Conservation (phyloP, 2,888 invertebrate genomes). For the Hyposoter dolosus region DNA sequence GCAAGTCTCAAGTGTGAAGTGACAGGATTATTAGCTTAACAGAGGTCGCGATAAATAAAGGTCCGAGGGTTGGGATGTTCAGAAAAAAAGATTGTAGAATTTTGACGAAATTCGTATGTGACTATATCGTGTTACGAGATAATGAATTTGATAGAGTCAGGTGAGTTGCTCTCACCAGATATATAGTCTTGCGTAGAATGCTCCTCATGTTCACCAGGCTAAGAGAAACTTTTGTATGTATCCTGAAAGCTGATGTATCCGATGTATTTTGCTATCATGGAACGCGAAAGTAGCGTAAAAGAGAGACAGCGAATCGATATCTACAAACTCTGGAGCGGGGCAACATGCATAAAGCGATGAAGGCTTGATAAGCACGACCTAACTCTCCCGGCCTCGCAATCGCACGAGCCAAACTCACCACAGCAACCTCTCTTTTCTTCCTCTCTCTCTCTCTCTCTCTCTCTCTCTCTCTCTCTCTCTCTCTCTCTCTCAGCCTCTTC, state of each 20-base stretch:
- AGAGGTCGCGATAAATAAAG: too few species aligned
- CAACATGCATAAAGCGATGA: constrained; percentile 60
- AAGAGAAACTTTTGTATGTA: neutral
- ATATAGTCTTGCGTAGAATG: neutral
- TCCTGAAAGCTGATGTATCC: constrained; percentile 9
- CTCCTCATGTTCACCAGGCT: neutral
- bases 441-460: constrained; percentile 27
- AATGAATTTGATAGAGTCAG: neutral
- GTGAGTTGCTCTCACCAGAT: too few species aligned
- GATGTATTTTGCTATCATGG: constrained; percentile 43
- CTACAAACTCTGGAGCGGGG: constrained; percentile 46
- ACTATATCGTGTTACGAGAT: neutral
- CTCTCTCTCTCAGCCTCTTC: constrained; percentile 6
- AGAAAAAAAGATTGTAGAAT: too few species aligned
- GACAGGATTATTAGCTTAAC: too few species aligned
- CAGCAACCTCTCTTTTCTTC: constrained; percentile 17
- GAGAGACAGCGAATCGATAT: constrained; percentile 61
- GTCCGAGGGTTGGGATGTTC: too few species aligned
- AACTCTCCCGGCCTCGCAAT: constrained; percentile 55
- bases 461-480: constrained; percentile 20
- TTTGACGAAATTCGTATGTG: too few species aligned
- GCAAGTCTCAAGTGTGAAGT: too few species aligned
- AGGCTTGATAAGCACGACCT: constrained; percentile 61
- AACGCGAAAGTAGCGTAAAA: constrained; percentile 54
- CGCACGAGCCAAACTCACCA: constrained; percentile 35